Conservation (phyloP, 2,888 invertebrate species). For the Taphrorychus bicolor region DNA sequence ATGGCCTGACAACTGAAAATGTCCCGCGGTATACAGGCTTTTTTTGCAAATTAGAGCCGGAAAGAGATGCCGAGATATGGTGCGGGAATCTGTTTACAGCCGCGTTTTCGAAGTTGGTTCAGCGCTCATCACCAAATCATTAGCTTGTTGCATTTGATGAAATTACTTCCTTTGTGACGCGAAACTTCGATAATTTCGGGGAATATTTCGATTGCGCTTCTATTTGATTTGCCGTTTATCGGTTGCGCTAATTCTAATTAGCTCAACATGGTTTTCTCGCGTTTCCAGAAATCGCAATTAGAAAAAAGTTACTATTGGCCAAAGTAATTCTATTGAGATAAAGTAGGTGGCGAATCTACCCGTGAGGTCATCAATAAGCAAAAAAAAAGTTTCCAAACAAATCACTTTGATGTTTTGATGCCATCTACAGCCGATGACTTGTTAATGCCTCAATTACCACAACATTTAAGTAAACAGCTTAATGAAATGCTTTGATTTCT, state of each 20-base stretch:
- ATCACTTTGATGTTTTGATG: background rate
- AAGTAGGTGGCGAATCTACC: no score
- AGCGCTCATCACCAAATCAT: background rate
- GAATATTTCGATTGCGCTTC: background rate
- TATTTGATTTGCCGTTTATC: background rate
- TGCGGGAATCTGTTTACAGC: no score
- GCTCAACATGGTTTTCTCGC: no score
- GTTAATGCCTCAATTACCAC: background rate
- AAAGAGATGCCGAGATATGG: background rate
- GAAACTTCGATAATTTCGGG: background rate
- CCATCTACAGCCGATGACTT: background rate
- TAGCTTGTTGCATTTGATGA: background rate
- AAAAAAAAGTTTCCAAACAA: no score
- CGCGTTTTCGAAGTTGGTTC: background rate
- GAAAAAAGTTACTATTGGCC: no score
- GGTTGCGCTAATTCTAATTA: background rate
- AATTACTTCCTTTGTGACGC: background rate
- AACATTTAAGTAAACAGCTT: background rate
- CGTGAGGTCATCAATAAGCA: no score
- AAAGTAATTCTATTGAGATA: no score
- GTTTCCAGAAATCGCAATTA: no score
- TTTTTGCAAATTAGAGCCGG: background rate
- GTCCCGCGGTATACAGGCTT: background rate
- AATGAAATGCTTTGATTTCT: background rate
- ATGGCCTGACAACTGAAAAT: background rate